Evolutionary conservation across 1,140 invertebrate genomes (phyloP).

Genomic region (Chlorops oryzae): DNA sequence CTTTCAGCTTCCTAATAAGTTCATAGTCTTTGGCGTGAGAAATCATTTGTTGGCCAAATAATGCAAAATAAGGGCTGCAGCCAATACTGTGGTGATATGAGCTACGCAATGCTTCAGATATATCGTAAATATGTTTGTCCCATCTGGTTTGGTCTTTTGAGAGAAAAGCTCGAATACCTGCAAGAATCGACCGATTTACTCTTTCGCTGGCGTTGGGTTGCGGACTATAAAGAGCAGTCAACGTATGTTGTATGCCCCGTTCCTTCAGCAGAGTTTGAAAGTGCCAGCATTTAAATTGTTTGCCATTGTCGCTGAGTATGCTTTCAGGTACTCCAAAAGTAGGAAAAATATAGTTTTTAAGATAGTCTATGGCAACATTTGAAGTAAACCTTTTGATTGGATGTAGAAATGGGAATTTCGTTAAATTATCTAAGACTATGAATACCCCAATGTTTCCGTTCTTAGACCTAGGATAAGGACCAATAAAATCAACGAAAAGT

Average conservation of each 20-base stretch:
- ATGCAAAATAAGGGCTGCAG: no score
- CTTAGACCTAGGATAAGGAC: constrained; percentile 10
- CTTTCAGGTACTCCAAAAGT: constrained; percentile 21
- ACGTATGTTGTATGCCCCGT: constrained; percentile 15
- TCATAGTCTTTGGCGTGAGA: no score
- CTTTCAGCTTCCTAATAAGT: no score
- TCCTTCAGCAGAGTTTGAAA: constrained; percentile 18
- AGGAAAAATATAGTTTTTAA: constrained; percentile 15
- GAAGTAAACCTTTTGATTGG: constrained; percentile 12
- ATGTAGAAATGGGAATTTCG: constrained; percentile 14
- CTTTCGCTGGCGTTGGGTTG: constrained; percentile 19
- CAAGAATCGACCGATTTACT: no score
- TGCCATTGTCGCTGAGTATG: constrained; percentile 24
- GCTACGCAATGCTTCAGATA: no score
- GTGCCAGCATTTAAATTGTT: constrained; percentile 19
- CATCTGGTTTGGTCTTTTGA: no score
- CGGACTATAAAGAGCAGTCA: constrained; percentile 12
- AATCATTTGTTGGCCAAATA: no score
- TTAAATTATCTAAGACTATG: constrained; percentile 15
- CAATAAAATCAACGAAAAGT: constrained; percentile 13
- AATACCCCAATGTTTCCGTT: constrained; percentile 14
- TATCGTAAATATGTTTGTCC: no score
- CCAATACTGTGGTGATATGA: no score
- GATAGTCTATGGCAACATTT: constrained; percentile 2
- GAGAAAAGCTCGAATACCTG: no score